Evolutionary conservation across 2,113 vertebrate genomes (phyloP).

Genomic region (Hippocampus abdominalis): DNA sequence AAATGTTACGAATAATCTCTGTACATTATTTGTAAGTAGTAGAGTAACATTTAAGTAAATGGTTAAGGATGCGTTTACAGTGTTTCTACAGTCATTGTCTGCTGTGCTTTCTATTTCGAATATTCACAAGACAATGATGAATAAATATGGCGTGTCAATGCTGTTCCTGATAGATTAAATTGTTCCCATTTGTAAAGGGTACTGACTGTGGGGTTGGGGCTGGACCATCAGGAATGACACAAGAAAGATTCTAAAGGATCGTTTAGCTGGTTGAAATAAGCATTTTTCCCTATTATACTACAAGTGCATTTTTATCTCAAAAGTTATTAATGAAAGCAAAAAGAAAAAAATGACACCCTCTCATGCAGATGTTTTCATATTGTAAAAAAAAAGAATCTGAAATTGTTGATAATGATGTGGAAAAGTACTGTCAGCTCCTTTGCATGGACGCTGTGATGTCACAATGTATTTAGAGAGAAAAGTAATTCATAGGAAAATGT

Average conservation of each 20-base stretch:
- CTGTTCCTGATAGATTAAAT: neutral
- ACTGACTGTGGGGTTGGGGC: conserved; percentile 4
- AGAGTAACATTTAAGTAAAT: conserved; percentile 44
- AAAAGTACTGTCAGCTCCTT: conserved; percentile 43
- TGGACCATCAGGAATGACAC: neutral
- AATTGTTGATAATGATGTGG: conserved; percentile 39
- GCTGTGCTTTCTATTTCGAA: conserved; percentile 25
- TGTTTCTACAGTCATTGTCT: conserved; percentile 48
- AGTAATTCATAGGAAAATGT: conserved; percentile 63
- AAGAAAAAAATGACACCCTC: conserved; percentile 6
- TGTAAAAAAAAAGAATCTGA: conserved; percentile 57
- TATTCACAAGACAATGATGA: conserved; percentile 40
- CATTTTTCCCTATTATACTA: conserved; percentile 38
- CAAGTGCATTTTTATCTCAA: conserved; percentile 46
- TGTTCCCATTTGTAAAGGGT: conserved; percentile 28
- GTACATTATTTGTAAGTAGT: conserved; percentile 67
- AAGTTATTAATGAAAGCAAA: conserved; percentile 28
- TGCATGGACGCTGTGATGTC: conserved; percentile 41
- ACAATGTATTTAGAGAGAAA: conserved; percentile 68
- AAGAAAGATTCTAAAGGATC: conserved; percentile 22
- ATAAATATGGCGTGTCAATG: conserved; percentile 9
- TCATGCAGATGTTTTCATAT: conserved; percentile 52
- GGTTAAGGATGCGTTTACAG: conserved; percentile 34
- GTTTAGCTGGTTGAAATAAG: conserved; percentile 27
- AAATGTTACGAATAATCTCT: conserved; percentile 57